These are phyloP conservation scores for Eulithis testata DNA, from an alignment of 2,888 invertebrate genomes.

Conservation along the genomic window DNA sequence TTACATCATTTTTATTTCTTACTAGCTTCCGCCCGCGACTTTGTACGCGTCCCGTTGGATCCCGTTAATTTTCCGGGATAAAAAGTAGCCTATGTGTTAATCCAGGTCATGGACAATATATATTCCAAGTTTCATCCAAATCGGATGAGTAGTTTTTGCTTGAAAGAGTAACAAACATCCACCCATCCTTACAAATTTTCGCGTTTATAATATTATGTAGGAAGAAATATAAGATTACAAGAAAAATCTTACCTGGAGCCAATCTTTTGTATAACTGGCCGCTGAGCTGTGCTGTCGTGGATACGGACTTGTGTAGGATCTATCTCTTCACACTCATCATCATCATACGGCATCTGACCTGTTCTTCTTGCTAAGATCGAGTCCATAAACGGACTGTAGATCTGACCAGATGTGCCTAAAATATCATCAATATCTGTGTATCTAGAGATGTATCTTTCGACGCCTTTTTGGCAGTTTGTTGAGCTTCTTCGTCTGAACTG, in stretches of 20 bases:
- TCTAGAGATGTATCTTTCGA: constrained; percentile 89
- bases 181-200: too few relatives aligned
- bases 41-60: too few relatives aligned
- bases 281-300: constrained; percentile 90
- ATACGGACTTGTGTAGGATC: constrained; percentile 91
- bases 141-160: too few relatives aligned
- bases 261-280: constrained; percentile 87
- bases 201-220: too few relatives aligned
- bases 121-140: too few relatives aligned
- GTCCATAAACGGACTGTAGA: constrained; percentile 88
- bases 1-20: too few relatives aligned
- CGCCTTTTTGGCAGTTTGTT: constrained; percentile 61
- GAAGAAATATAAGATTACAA: too few relatives aligned
- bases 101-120: too few relatives aligned
- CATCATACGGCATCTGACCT: constrained; percentile 70
- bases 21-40: too few relatives aligned
- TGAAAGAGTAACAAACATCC: too few relatives aligned
- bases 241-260: constrained; percentile 76
- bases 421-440: constrained; percentile 96
- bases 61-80: too few relatives aligned
- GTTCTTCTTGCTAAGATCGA: constrained; percentile 77
- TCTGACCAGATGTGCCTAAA: constrained; percentile 86
- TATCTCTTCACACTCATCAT: constrained; percentile 88
- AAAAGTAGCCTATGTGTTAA: too few relatives aligned
- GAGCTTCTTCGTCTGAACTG: constrained; percentile 58